Conservation (phyloP, 2,797 vertebrate species). For the Mastacembelus armatus region DNA sequence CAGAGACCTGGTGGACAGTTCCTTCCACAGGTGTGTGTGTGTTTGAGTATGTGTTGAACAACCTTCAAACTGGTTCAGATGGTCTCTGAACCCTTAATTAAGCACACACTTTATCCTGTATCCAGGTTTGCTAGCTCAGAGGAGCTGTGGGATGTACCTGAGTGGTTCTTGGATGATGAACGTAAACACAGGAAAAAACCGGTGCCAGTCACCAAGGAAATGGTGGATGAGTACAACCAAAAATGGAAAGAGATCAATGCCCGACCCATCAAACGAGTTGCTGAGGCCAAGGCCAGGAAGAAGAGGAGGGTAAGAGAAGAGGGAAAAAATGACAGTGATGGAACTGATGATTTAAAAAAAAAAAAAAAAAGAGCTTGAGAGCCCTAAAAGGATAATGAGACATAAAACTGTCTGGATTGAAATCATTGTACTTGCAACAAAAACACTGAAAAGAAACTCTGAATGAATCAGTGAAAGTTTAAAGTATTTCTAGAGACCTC, state of each 20-base stretch:
- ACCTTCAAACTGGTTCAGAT: too few species aligned
- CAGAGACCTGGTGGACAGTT: conserved; percentile 90
- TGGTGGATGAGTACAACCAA: conserved; percentile 91
- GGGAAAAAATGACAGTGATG: not conserved
- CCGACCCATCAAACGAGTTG: conserved; percentile 94
- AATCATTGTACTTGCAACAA: too few species aligned
- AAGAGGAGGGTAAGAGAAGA: conserved; percentile 86
- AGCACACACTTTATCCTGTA: too few species aligned
- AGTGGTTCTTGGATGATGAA: conserved; percentile 94
- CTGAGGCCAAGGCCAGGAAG: conserved; percentile 96
- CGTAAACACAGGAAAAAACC: conserved; percentile 89
- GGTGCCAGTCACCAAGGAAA: conserved; percentile 87
- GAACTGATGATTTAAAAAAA: too few species aligned
- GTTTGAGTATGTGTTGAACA: not conserved
- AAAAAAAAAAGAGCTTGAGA: too few species aligned
- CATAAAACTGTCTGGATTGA: not conserved
- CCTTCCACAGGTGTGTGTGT: conserved; percentile 90
- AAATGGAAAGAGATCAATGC: conserved; percentile 95
- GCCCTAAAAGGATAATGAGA: too few species aligned
- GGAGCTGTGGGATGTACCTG: conserved; percentile 87
- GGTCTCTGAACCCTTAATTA: too few species aligned
- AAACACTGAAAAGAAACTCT: not conserved
- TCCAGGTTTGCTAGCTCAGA: conserved; percentile 90
- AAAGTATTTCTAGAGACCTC: not conserved
- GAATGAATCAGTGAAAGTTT: not conserved